phyloP scores from a whole-genome alignment of 2,888 invertebrate species.

The Hedya salicella region DNA sequence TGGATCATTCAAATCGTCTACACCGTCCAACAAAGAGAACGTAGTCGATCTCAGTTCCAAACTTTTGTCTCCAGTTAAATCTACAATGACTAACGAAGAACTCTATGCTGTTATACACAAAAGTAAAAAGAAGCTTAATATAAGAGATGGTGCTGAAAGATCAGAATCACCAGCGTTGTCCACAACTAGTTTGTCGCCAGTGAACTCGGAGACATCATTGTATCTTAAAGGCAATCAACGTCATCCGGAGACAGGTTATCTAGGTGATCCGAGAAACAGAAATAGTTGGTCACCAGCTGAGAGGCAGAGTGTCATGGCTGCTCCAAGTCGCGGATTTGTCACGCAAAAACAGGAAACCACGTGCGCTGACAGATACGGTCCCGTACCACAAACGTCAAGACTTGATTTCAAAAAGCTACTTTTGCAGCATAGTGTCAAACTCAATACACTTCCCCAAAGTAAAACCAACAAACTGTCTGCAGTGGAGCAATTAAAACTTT shows the following conservation, averaged over 20 bases:
- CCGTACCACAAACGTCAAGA: constrained; percentile 89
- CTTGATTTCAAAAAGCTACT: constrained; percentile 93
- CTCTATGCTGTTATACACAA: constrained; percentile 91
- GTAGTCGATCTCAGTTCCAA: constrained; percentile 79
- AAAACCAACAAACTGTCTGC: constrained; percentile 89
- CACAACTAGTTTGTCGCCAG: constrained; percentile 79
- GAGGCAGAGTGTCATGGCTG: constrained; percentile 63
- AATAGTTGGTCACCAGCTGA: constrained; percentile 88
- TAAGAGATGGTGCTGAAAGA: constrained; percentile 83
- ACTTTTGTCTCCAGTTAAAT: constrained; percentile 87
- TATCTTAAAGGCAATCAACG: constrained; percentile 75
- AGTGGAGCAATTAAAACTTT: constrained; percentile 91
- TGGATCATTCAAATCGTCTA: constrained; percentile 87
- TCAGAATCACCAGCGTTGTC: constrained; percentile 78
- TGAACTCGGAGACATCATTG: constrained; percentile 78
- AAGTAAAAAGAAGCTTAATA: constrained; percentile 90
- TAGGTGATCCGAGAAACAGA: constrained; percentile 83
- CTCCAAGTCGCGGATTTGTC: constrained; percentile 53
- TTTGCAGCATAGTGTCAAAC: constrained; percentile 90
- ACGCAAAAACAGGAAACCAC: constrained; percentile 71
- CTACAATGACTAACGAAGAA: constrained; percentile 92
- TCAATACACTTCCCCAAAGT: constrained; percentile 81
- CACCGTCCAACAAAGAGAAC: constrained; percentile 85
- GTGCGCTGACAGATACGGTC: constrained; percentile 87
- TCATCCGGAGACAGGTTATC: constrained; percentile 86